These are phyloP conservation scores for Dryomyza anilis DNA, from an alignment of 2,888 invertebrate species.

Conservation along the genomic window DNA sequence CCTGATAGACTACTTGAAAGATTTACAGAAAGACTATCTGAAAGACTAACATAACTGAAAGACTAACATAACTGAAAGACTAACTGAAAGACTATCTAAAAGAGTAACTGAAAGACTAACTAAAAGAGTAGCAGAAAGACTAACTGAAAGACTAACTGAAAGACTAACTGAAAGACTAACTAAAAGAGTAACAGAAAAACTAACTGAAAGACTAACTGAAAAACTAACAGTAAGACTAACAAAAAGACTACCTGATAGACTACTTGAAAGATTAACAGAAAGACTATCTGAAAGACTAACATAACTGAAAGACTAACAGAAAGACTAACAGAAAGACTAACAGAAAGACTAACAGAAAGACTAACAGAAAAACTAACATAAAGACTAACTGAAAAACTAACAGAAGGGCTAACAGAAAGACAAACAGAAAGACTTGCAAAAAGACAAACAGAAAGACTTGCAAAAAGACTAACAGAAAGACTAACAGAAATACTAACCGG, in stretches of 20 bases:
- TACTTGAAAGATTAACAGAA: background rate
- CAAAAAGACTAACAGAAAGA: background rate
- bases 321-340: background rate
- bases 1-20: too few species aligned
- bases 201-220: background rate
- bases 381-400: background rate
- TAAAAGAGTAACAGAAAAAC: background rate
- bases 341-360: background rate
- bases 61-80: too few species aligned
- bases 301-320: background rate
- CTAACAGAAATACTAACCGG: background rate
- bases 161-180: background rate
- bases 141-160: background rate
- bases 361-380: background rate
- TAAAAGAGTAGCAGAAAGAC: background rate
- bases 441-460: background rate
- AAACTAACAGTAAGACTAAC: too few species aligned
- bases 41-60: too few species aligned
- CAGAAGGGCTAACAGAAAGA: background rate
- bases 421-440: background rate
- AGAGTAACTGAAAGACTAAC: background rate
- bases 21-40: too few species aligned
- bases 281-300: background rate
- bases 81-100: background rate
- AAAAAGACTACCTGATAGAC: background rate